Evolutionary conservation across 1,140 invertebrate genomes (phyloP).

Genomic region (Micrasema minimum): DNA sequence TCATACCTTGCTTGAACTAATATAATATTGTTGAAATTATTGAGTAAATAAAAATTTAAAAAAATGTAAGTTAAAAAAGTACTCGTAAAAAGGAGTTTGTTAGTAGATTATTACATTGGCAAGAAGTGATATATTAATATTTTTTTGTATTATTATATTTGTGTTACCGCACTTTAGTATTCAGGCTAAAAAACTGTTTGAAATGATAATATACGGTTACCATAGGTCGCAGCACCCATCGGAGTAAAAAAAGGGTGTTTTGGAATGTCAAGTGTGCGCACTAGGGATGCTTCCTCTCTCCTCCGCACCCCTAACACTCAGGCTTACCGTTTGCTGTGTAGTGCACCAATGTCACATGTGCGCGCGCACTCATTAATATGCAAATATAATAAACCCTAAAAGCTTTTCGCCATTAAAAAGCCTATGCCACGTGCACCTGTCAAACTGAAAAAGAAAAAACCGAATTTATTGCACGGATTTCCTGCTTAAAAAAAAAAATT

Average conservation of each 20-base stretch:
- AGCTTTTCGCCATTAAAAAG: slow-evolving; percentile 47
- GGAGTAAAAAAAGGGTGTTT: slow-evolving; percentile 26
- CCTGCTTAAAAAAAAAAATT: neutral
- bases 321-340: neutral
- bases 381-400: slow-evolving; percentile 50
- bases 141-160: too few relatives aligned
- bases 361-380: slow-evolving; percentile 48
- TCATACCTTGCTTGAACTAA: too few relatives aligned
- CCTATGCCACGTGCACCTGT: slow-evolving; percentile 34
- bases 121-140: too few relatives aligned
- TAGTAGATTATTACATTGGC: too few relatives aligned
- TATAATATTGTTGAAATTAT: too few relatives aligned
- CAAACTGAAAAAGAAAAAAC: neutral
- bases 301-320: neutral
- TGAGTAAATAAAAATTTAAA: too few relatives aligned
- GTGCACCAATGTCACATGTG: slow-evolving; percentile 43
- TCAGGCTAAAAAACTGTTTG: slow-evolving; percentile 2
- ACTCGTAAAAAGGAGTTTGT: too few relatives aligned
- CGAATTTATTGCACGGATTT: neutral
- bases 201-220: slow-evolving; percentile 12
- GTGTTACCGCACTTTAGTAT: neutral
- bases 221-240: slow-evolving; percentile 17
- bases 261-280: slow-evolving; percentile 32
- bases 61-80: too few relatives aligned
- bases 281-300: slow-evolving; percentile 20